Percentiles rank a stretch among this genome's conserved stretches.
Conservation (phyloP, 2,888 invertebrate genomes). For the Pyrrhosoma nymphula region DNA sequence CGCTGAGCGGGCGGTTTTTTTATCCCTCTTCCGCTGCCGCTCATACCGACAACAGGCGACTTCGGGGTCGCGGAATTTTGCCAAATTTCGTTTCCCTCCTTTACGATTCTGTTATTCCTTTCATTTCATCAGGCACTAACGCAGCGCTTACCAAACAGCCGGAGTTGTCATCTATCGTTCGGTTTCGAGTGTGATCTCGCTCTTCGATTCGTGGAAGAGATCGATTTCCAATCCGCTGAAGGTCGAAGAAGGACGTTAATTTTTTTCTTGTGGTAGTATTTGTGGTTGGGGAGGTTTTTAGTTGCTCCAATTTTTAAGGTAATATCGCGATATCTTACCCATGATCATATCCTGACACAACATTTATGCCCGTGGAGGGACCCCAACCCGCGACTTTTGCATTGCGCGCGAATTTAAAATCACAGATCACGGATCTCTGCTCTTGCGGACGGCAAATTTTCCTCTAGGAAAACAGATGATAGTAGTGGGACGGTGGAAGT, state of each 20-base stretch:
- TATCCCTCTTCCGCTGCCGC: neutral
- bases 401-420: no score
- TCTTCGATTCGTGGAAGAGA: neutral
- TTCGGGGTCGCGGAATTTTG: slow-evolving; percentile 3
- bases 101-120: neutral
- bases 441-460: no score
- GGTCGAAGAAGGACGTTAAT: neutral
- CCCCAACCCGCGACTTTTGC: no score
- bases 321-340: no score
- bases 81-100: neutral
- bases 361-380: no score
- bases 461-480: no score
- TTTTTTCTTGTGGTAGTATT: no score
- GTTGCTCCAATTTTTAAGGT: no score
- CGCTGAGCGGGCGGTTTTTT: neutral
- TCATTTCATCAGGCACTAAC: neutral
- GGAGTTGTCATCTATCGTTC: neutral
- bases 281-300: no score
- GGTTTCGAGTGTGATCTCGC: neutral
- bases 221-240: neutral
- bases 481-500: no score
- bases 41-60: slow-evolving; percentile 7
- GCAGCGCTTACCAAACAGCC: neutral
- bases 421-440: no score
- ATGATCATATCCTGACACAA: no score